Percentiles rank a stretch among this genome's conserved stretches.
phyloP scores from a whole-genome alignment of 2,888 invertebrate genomes.

The Caenorhabditis macrosperma region DNA sequence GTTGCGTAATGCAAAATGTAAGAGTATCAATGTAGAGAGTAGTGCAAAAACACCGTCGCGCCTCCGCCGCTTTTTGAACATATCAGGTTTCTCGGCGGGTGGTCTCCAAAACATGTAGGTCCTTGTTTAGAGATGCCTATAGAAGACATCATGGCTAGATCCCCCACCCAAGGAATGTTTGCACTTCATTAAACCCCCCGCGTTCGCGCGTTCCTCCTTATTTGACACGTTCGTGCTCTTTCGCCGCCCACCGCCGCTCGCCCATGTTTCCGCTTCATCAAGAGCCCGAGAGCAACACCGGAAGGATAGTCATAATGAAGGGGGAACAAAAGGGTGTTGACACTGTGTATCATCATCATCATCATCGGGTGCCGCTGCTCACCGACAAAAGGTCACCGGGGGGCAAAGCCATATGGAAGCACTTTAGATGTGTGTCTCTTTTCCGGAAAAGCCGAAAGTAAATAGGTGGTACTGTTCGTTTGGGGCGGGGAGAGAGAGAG shows the following conservation, averaged over 20 bases:
- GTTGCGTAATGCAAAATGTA: too few relatives aligned
- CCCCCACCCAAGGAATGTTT: slow-evolving; percentile 34
- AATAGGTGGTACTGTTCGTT: background rate
- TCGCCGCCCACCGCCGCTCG: too few relatives aligned
- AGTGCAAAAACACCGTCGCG: too few relatives aligned
- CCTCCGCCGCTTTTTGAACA: too few relatives aligned
- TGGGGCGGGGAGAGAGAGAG: background rate
- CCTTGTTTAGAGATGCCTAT: too few relatives aligned
- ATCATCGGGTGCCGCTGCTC: background rate
- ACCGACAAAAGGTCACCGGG: background rate
- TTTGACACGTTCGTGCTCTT: slow-evolving; percentile 36
- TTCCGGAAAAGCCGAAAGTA: background rate
- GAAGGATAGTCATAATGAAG: slow-evolving; percentile 53
- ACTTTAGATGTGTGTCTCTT: background rate
- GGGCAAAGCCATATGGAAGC: background rate
- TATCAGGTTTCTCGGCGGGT: too few relatives aligned
- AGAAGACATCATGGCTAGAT: too few relatives aligned
- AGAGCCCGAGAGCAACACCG: slow-evolving; percentile 32
- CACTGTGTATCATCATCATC: slow-evolving; percentile 17
- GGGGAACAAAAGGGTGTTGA: slow-evolving; percentile 25
- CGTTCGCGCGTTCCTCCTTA: background rate
- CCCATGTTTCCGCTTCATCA: slow-evolving; percentile 43
- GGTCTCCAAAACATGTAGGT: too few relatives aligned
- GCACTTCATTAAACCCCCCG: slow-evolving; percentile 1
- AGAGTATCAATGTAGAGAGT: too few relatives aligned